Evolutionary conservation across 2,113 vertebrate genomes (phyloP).

Genomic region (Piaya cayana): DNA sequence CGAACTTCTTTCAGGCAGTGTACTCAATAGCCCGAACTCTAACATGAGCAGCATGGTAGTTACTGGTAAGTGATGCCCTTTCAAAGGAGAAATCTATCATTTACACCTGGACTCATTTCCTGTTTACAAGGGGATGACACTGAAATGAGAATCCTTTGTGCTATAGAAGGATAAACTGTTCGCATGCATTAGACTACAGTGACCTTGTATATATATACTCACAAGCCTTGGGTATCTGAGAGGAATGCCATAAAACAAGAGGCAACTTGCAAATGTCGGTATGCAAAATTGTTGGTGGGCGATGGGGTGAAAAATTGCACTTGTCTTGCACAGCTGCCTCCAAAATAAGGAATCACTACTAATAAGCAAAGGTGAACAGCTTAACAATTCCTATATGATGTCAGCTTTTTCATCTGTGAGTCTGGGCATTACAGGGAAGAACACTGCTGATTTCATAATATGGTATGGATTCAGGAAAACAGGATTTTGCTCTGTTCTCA

Average conservation of each 20-base stretch:
- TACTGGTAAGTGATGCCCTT: slow-evolving; percentile 88
- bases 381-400: background rate
- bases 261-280: background rate
- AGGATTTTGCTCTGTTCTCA: background rate
- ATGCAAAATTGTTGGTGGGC: background rate
- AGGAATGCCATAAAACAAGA: background rate
- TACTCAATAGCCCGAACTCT: slow-evolving; percentile 95
- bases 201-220: background rate
- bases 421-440: background rate
- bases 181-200: slow-evolving; percentile 11
- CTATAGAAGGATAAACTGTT: slow-evolving; percentile 13
- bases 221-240: background rate
- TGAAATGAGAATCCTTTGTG: background rate
- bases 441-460: background rate
- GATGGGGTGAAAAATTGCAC: background rate
- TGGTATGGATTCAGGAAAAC: background rate
- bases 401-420: background rate
- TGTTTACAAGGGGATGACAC: slow-evolving; percentile 37
- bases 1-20: slow-evolving; percentile 92
- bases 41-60: slow-evolving; percentile 92
- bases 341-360: background rate
- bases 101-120: slow-evolving; percentile 55
- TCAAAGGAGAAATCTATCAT: slow-evolving; percentile 62
- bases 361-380: background rate
- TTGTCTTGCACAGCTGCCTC: background rate